phyloP scores from a whole-genome alignment of 1,140 invertebrate genomes.

The Danaus plexippus region DNA sequence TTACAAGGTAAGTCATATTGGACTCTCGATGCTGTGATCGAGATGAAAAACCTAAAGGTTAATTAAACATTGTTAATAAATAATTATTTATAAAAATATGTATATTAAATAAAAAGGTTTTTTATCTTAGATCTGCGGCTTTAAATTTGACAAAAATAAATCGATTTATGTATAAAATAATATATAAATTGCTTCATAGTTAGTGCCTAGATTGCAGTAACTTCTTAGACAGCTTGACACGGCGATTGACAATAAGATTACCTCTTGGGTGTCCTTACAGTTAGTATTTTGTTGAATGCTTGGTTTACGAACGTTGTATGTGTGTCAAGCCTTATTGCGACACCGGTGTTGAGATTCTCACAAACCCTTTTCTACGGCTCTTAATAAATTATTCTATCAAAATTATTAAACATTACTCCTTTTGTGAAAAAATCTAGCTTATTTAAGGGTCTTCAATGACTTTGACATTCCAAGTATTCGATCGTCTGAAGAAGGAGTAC shows the following conservation, averaged over 20 bases:
- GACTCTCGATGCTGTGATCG: constrained; percentile 28
- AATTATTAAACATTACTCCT: too few species aligned
- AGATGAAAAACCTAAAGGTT: constrained; percentile 18
- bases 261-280: constrained; percentile 25
- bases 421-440: too few species aligned
- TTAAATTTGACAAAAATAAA: too few species aligned
- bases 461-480: too few species aligned
- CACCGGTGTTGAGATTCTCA: constrained; percentile 42
- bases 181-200: constrained; percentile 11
- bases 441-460: too few species aligned
- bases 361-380: constrained; percentile 37
- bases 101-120: not conserved
- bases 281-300: constrained; percentile 29
- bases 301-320: constrained; percentile 30
- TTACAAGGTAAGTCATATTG: constrained; percentile 57
- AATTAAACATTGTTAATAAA: constrained; percentile 2
- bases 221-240: constrained; percentile 15
- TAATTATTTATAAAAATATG: constrained; percentile 10
- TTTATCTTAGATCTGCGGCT: too few species aligned
- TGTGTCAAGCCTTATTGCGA: constrained; percentile 59
- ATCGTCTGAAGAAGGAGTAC: too few species aligned
- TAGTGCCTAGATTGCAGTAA: constrained; percentile 15
- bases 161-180: too few species aligned
- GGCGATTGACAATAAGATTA: constrained; percentile 15
- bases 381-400: too few species aligned